Conservation (phyloP, 2,113 vertebrate genomes). For the Garra rufa region DNA sequence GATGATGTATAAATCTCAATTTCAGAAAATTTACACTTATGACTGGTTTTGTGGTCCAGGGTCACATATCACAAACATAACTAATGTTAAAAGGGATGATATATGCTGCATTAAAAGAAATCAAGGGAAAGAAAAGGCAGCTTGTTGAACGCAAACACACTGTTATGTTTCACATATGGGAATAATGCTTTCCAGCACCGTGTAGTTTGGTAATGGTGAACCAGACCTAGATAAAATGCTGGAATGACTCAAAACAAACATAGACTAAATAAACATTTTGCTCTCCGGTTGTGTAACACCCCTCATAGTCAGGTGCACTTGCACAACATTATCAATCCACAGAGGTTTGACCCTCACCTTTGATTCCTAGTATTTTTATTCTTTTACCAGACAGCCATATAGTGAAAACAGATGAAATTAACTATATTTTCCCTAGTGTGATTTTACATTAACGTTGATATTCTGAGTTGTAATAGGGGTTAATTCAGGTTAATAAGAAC, state of each 20-base stretch:
- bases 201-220: slow-evolving; percentile 31
- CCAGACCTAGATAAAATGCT: slow-evolving; percentile 45
- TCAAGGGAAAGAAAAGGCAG: not conserved
- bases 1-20: no score
- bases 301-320: slow-evolving; percentile 39
- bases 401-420: not conserved
- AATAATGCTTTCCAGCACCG: slow-evolving; percentile 7
- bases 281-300: slow-evolving; percentile 26
- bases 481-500: not conserved
- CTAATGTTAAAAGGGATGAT: not conserved
- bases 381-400: not conserved
- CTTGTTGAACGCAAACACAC: not conserved
- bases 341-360: slow-evolving; percentile 50
- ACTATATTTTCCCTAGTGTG: not conserved
- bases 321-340: slow-evolving; percentile 50
- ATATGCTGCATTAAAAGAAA: not conserved
- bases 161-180: slow-evolving; percentile 3
- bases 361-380: slow-evolving; percentile 35
- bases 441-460: not conserved
- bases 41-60: no score
- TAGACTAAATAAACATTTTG: slow-evolving; percentile 36
- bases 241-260: slow-evolving; percentile 49
- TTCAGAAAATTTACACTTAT: no score
- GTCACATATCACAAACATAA: not conserved
- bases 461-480: not conserved